A percentile compares a stretch with the other conserved stretches of the same genome.
Conservation (phyloP, 37 sponge, comb jelly and placozoan genomes). For the Tethya wilhelma region DNA sequence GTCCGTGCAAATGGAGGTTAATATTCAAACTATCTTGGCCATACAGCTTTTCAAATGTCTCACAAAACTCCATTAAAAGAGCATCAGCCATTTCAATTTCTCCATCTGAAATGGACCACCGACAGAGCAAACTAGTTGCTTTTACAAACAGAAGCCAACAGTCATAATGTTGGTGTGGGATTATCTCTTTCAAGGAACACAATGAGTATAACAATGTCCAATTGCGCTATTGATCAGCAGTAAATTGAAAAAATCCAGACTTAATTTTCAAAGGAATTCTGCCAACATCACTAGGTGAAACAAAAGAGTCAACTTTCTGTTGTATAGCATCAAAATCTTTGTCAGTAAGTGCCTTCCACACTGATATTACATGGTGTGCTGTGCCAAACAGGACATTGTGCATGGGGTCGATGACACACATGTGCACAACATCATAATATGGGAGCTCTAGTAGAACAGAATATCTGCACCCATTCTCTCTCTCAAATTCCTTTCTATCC, state of each 20-base stretch:
- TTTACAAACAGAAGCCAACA: constrained; percentile 67
- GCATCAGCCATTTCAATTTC: constrained; percentile 26
- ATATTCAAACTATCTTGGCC: constrained; percentile 24
- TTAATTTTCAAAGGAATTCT: constrained; percentile 56
- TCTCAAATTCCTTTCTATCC: constrained; percentile 16
- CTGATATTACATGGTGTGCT: too few species aligned
- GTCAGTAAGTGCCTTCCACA: too few species aligned
- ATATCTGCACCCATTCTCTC: constrained; percentile 15
- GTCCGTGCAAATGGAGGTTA: constrained; percentile 54
- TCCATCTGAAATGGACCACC: neutral
- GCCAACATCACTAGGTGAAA: constrained; percentile 21
- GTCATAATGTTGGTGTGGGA: constrained; percentile 2
- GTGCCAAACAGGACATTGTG: constrained; percentile 35
- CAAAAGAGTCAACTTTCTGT: constrained; percentile 15
- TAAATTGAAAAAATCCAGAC: constrained; percentile 46
- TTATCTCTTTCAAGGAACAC: neutral
- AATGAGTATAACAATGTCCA: too few species aligned
- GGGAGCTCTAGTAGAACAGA: constrained; percentile 9
- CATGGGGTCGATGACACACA: constrained; percentile 48
- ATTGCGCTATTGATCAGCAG: constrained; percentile 72
- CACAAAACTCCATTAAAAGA: constrained; percentile 31
- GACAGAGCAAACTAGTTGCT: constrained; percentile 28
- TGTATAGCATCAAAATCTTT: constrained; percentile 41
- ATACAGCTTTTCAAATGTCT: constrained; percentile 28
- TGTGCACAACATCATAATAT: constrained; percentile 22